Evolutionary conservation across 2,113 vertebrate genomes (phyloP), one percentile per base, ranked within the genome.

Genomic region (Lycaon pictus): DNA sequence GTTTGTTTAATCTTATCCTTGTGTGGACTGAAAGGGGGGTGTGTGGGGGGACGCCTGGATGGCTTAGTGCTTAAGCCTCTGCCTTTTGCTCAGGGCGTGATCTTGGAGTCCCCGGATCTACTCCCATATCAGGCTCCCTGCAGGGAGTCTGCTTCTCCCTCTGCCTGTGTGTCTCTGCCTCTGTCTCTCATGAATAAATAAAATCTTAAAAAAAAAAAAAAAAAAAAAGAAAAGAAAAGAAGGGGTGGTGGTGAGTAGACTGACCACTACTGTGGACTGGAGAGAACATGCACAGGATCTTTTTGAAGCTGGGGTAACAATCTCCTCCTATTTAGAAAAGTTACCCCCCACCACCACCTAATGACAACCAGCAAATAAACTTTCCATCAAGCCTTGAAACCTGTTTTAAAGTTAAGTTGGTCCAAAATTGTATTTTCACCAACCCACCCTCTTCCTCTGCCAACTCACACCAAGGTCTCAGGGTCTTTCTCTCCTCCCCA

Each of bases 401-500:
- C 55, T 1, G 32, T 11, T 48, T 27, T 53, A 22, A 96, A 83
- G n/a, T 29, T 63, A 3, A 20, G 15, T 20, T 11, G 81, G 23
- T 35, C 37, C n/a, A 13, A 43, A 62, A 0, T 6, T 2, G 1
- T 1, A 0, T 0, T 5, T 25, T 13, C 58, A 27, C 11, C 23
- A 15, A 5, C 2, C 25, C 25, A 4, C 6, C 11, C 32, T 23
- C 20, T 12, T 4, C n/a, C 55, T 12, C 80, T 32, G 25, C 5
- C 19, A 12, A 20, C 48, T 13, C 13, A 19, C 16, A 3, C 25
- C 95, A 95, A 84, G 93, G 95, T 98, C 98, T 98, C 87, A 16
- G 97, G 71, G 95, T 76, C 93, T n/a, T 29, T 23, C 25, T 51
- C 19, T 12, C 7, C 0, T 11, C 8, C 55, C 17, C 72, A 9